A percentile compares a stretch with the other conserved stretches of the same genome.
Conservation (phyloP, 1,140 invertebrate species). For the Drosophila virilis region DNA sequence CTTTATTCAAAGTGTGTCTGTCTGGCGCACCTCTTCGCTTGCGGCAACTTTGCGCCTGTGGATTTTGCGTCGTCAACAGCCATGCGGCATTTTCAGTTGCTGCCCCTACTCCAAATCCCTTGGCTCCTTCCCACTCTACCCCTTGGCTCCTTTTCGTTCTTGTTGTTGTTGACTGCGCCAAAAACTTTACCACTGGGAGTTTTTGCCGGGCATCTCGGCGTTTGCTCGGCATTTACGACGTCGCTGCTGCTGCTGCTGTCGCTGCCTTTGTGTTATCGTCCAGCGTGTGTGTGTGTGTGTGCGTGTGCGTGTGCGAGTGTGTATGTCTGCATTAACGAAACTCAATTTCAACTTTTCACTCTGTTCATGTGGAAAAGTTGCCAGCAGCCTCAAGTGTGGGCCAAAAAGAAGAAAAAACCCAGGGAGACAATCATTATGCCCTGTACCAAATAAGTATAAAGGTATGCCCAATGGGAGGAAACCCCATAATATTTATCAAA, state of each 20-base stretch:
- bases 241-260: slow-evolving; percentile 11
- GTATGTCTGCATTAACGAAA: slow-evolving; percentile 61
- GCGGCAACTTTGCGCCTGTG: slow-evolving; percentile 47
- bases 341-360: slow-evolving; percentile 69
- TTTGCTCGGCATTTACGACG: slow-evolving; percentile 30
- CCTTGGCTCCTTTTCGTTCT: slow-evolving; percentile 4
- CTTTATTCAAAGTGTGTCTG: slow-evolving; percentile 40
- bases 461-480: slow-evolving; percentile 18
- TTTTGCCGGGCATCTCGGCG: slow-evolving; percentile 31
- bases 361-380: slow-evolving; percentile 67
- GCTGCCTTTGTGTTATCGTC: slow-evolving; percentile 38
- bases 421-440: slow-evolving; percentile 45
- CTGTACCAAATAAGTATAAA: slow-evolving; percentile 21
- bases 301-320: slow-evolving; percentile 28
- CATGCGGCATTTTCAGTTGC: slow-evolving; percentile 28
- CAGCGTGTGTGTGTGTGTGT: slow-evolving; percentile 25
- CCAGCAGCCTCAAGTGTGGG: slow-evolving; percentile 37
- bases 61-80: slow-evolving; percentile 52
- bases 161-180: slow-evolving; percentile 54
- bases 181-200: slow-evolving; percentile 54
- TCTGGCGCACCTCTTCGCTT: slow-evolving; percentile 48
- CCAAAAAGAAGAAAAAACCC: slow-evolving; percentile 9
- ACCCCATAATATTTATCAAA: slow-evolving; percentile 8
- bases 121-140: background rate
- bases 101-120: background rate